Percentiles rank a stretch among this genome's conserved stretches.
These are phyloP conservation scores for Trinorchestia longiramus DNA, from an alignment of 1,140 invertebrate species.

Conservation along the genomic window DNA sequence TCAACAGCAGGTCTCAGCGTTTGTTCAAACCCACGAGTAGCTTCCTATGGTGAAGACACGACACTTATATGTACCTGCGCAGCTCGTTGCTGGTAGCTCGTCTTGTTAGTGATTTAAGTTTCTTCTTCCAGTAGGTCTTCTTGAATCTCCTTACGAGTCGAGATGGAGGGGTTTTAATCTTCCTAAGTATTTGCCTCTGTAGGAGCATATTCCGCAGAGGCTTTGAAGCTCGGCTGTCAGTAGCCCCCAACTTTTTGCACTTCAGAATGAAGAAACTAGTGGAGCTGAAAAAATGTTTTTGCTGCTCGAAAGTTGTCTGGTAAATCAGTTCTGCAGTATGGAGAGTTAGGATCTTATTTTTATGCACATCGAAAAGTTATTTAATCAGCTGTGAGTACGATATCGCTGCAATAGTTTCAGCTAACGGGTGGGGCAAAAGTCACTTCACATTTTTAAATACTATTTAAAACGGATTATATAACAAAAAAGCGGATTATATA, in stretches of 20 bases:
- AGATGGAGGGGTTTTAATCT: background rate
- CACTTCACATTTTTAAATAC: too few species aligned
- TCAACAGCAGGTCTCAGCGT: background rate
- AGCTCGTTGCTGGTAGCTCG: background rate
- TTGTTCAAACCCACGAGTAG: background rate
- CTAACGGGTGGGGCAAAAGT: too few species aligned
- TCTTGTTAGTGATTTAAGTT: background rate
- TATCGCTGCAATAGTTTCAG: too few species aligned
- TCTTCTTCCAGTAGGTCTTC: background rate
- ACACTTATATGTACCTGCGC: too few species aligned
- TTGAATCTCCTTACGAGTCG: background rate
- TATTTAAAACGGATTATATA: too few species aligned
- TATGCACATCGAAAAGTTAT: background rate
- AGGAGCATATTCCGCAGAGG: background rate
- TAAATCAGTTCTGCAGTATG: background rate
- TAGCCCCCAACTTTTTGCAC: background rate
- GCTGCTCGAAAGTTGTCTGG: background rate
- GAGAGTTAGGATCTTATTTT: background rate
- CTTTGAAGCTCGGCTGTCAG: background rate
- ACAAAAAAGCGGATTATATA: too few species aligned
- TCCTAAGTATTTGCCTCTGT: background rate
- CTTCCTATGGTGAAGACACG: background rate
- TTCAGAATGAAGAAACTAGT: background rate
- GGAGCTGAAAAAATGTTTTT: background rate
- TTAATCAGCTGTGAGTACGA: too few species aligned